Percentiles rank a stretch among this genome's conserved stretches.
phyloP scores from a whole-genome alignment of 2,797 vertebrate genomes.

The Stomatorhinus walkeri region DNA sequence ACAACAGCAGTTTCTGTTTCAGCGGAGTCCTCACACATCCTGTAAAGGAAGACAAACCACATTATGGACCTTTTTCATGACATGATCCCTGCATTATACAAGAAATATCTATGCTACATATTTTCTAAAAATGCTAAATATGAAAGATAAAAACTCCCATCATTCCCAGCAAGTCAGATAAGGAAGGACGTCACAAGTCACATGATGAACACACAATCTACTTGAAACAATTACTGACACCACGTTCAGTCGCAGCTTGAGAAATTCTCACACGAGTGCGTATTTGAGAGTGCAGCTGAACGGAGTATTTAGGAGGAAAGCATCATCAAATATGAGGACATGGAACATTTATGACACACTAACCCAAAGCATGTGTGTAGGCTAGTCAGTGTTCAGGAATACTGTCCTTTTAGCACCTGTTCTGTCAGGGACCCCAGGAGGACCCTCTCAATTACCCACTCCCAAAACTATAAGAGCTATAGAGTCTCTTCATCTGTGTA shows the following conservation, averaged over 20 bases:
- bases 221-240: background rate
- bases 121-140: conserved; percentile 6
- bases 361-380: background rate
- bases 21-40: conserved; percentile 66
- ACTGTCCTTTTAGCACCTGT: background rate
- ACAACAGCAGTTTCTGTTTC: conserved; percentile 71
- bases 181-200: background rate
- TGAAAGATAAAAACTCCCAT: background rate
- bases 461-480: background rate
- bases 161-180: background rate
- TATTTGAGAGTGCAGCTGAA: background rate
- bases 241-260: background rate
- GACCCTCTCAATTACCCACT: background rate
- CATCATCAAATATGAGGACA: background rate
- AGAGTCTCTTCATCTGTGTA: background rate
- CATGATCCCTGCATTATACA: background rate
- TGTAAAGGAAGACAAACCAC: conserved; percentile 55
- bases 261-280: background rate
- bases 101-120: background rate
- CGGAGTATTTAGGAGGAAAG: background rate
- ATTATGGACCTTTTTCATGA: background rate
- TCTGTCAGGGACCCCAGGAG: background rate
- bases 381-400: background rate
- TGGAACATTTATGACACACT: background rate
- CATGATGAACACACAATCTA: background rate